These are phyloP conservation scores for Simalia tracyae DNA, from an alignment of 2,797 vertebrate genomes.

Conservation along the genomic window DNA sequence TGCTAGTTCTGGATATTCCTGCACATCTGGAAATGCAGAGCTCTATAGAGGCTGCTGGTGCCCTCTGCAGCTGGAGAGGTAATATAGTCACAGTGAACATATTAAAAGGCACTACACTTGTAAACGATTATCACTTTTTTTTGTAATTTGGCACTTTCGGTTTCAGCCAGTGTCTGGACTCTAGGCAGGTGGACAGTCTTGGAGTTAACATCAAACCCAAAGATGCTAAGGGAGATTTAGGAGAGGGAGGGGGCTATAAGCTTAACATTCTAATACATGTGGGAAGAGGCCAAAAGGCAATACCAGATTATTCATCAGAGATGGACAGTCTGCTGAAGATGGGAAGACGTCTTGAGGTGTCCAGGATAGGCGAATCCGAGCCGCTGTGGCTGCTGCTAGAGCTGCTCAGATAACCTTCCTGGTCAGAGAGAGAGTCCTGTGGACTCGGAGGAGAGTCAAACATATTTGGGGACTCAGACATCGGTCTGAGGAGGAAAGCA, in stretches of 20 bases:
- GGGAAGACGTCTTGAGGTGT: conserved; percentile 94
- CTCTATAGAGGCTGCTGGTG: conserved; percentile 74
- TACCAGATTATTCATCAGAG: conserved; percentile 89
- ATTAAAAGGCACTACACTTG: conserved; percentile 81
- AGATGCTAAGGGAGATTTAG: conserved; percentile 5
- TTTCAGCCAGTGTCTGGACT: conserved; percentile 69
- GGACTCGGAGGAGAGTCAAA: conserved; percentile 92
- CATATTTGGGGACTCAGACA: conserved; percentile 92
- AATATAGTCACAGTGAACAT: conserved; percentile 80
- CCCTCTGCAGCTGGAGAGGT: conserved; percentile 81
- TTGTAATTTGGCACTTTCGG: conserved; percentile 80
- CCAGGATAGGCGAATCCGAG: conserved; percentile 92
- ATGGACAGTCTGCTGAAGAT: conserved; percentile 99
- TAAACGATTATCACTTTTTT: conserved; percentile 80
- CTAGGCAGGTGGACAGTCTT: conserved; percentile 69
- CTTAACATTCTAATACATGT: conserved; percentile 72
- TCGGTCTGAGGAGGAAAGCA: conserved; percentile 88
- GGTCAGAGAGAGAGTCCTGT: conserved; percentile 95
- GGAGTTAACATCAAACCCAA: conserved; percentile 62
- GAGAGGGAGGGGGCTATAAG: conserved; percentile 53
- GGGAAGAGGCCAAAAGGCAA: conserved; percentile 47
- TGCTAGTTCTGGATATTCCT: conserved; percentile 66
- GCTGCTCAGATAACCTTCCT: conserved; percentile 98
- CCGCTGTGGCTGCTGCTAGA: conserved; percentile 93
- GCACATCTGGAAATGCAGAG: conserved; percentile 73